Evolutionary conservation across 2,113 vertebrate genomes (phyloP), one percentile per base, ranked within the genome.

Genomic region (Scortum barcoo): DNA sequence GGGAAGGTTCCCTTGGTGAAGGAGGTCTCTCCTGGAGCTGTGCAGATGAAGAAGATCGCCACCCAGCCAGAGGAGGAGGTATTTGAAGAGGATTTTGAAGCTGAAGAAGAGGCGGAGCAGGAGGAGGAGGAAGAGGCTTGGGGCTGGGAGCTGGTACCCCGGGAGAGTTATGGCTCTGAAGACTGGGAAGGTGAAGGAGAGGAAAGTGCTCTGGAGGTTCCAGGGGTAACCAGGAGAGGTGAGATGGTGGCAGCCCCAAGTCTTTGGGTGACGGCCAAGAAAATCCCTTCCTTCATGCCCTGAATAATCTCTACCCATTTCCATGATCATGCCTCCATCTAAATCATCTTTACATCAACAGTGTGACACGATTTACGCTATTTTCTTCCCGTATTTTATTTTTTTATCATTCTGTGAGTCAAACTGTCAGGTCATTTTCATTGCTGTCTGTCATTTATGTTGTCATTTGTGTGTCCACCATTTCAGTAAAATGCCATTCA

Each of bases 191-290:
- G 90, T 84, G 90, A 90, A 91, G 89, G 76, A 79, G 95, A 94
- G 81, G 95, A 96, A 61, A 95, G 92, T 22, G 92, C 94, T 83
- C 60, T 96, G 91, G 95, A 97, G 82, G 94, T 95, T 91, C 95
- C 97, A 83, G 95, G 93, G 84, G 94, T 96, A 83, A 80, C 94
- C 91, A 95, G 95, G 92, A 94, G 95, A 97, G 97, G 96, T 97
- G 96, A 97, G 97, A 95, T 86, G 93, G 92, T 88, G 68, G 67
- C 86, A 81, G 72, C 85, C 78, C 91, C 79, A 88, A 91, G 88
- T 90, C 88, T 91, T 90, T 85, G 91, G 76, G 13, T 62, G 92
- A 83, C 66, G 88, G 73, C 91, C 81, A 78, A 88, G 90, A 89
- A 78, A 88, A 71, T 74, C 63, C 81, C 54, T 44, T 73, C 60